phyloP scores from a whole-genome alignment of 2,888 invertebrate species.

The Tenthredo mesomela region DNA sequence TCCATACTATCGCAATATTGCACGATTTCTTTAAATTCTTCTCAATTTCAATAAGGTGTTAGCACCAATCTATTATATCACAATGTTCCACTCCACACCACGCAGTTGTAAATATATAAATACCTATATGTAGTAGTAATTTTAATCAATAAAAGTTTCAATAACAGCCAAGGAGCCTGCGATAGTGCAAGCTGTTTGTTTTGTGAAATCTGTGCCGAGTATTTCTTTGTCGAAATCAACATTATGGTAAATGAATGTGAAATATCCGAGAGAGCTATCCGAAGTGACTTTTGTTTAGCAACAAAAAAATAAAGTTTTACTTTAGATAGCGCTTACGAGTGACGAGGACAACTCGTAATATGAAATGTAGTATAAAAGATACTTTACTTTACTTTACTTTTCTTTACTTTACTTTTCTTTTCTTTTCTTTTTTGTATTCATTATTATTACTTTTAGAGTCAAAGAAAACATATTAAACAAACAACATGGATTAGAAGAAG shows the following conservation, averaged over 20 bases:
- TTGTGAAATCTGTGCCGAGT: slow-evolving; percentile 68
- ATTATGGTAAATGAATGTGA: slow-evolving; percentile 36
- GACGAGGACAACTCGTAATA: slow-evolving; percentile 5
- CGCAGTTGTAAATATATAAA: slow-evolving; percentile 78
- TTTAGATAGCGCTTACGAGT: slow-evolving; percentile 33
- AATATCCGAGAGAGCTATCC: slow-evolving; percentile 52
- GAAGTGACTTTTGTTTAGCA: slow-evolving; percentile 8
- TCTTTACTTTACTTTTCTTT: not conserved
- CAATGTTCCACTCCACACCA: slow-evolving; percentile 78
- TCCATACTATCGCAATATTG: slow-evolving; percentile 76
- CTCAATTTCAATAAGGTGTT: slow-evolving; percentile 78
- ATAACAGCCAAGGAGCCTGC: slow-evolving; percentile 73
- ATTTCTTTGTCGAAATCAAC: slow-evolving; percentile 61
- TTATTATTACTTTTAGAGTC: not conserved
- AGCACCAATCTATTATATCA: slow-evolving; percentile 79
- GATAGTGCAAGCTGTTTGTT: slow-evolving; percentile 49
- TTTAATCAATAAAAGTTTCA: slow-evolving; percentile 70
- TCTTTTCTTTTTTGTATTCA: not conserved
- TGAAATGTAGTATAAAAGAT: slow-evolving; percentile 35
- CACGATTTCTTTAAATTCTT: slow-evolving; percentile 75
- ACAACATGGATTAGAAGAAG: slow-evolving; percentile 46
- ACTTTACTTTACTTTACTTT: not conserved
- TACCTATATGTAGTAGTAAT: slow-evolving; percentile 71
- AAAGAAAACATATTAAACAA: slow-evolving; percentile 45
- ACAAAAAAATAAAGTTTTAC: slow-evolving; percentile 17